Evolutionary conservation across 2,113 vertebrate genomes (phyloP).

Genomic region (Saccopteryx bilineata): DNA sequence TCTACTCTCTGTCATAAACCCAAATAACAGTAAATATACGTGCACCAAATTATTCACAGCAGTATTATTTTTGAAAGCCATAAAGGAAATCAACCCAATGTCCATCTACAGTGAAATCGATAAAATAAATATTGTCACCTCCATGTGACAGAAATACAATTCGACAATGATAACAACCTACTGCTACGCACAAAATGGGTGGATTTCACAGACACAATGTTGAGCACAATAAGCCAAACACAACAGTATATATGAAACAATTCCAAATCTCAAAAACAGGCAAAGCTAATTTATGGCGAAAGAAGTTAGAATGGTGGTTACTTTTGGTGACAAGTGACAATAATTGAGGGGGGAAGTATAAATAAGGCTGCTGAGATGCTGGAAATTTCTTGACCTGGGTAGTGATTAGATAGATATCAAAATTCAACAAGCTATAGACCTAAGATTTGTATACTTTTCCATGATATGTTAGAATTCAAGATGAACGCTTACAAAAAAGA

Average conservation of each 20-base stretch:
- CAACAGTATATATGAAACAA: background rate
- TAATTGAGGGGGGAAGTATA: background rate
- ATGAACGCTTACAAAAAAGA: conserved; percentile 24
- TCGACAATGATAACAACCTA: background rate
- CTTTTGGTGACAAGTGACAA: background rate
- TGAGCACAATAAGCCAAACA: background rate
- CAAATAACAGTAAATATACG: background rate
- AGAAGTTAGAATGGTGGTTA: background rate
- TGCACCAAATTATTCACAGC: background rate
- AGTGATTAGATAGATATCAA: background rate
- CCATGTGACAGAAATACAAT: background rate
- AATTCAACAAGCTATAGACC: background rate
- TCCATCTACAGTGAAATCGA: background rate
- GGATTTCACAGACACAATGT: background rate
- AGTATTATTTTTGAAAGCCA: background rate
- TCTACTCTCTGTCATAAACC: background rate
- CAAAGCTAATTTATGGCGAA: background rate
- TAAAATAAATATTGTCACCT: conserved; percentile 2
- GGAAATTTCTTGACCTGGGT: background rate
- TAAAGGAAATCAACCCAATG: background rate
- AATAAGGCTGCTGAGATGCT: background rate
- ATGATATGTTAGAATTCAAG: background rate
- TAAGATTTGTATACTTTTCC: background rate
- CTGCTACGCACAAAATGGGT: background rate
- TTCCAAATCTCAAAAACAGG: background rate